Evolutionary conservation across 2,888 invertebrate genomes (phyloP).

Genomic region (Acrocyrtus sp.): DNA sequence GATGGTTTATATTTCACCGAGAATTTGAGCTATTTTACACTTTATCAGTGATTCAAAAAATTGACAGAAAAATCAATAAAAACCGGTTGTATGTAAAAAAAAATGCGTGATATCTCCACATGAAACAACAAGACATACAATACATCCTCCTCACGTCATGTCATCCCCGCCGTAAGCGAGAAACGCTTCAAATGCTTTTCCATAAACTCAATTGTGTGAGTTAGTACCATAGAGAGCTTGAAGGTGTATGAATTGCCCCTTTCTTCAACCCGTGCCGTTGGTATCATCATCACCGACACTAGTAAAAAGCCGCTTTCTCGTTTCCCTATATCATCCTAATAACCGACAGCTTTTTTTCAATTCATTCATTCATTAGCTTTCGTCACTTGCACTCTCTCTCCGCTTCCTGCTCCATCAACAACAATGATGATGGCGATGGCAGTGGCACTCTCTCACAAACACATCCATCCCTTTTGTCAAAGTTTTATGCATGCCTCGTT

Average conservation of each 20-base stretch:
- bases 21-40: too few species aligned
- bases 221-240: conserved; percentile 26
- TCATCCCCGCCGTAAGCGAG: conserved; percentile 29
- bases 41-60: too few species aligned
- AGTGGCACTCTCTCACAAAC: not conserved
- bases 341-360: conserved; percentile 40
- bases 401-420: conserved; percentile 4
- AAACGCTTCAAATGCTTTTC: too few species aligned
- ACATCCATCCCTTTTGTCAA: conserved; percentile 13
- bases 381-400: conserved; percentile 42
- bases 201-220: not conserved
- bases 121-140: conserved; percentile 47
- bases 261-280: conserved; percentile 41
- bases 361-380: conserved; percentile 41
- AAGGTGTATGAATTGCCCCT: conserved; percentile 38
- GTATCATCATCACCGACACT: conserved; percentile 21
- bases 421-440: not conserved
- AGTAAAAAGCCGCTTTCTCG: conserved; percentile 19
- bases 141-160: conserved; percentile 46
- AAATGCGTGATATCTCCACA: conserved; percentile 49
- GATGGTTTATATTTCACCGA: too few species aligned
- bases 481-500: conserved; percentile 44
- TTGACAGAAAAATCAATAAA: conserved; percentile 19
- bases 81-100: conserved; percentile 40
- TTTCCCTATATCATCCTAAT: conserved; percentile 6